Percentiles rank a stretch among this genome's conserved stretches.
phyloP scores from a whole-genome alignment of 1,140 invertebrate species.

The Drosophila funebris region DNA sequence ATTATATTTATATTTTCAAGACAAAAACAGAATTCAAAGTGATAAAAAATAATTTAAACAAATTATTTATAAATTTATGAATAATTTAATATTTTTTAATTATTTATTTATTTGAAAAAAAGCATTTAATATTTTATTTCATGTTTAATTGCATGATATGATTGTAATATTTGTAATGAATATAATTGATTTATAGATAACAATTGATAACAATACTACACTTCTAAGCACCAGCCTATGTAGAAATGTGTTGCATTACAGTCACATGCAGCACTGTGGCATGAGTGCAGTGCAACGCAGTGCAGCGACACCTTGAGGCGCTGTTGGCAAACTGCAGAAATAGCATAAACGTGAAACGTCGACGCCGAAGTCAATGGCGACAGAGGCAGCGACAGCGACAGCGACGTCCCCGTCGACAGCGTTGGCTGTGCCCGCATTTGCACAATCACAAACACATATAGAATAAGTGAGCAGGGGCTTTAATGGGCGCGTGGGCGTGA shows the following conservation, averaged over 20 bases:
- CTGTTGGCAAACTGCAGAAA: slow-evolving; percentile 74
- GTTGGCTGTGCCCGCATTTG: slow-evolving; percentile 45
- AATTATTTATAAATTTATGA: too few species aligned
- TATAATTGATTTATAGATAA: neutral
- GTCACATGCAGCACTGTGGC: slow-evolving; percentile 6
- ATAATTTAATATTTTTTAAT: too few species aligned
- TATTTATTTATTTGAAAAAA: too few species aligned
- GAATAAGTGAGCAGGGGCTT: slow-evolving; percentile 28
- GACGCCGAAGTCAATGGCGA: slow-evolving; percentile 3
- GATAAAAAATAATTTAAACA: too few species aligned
- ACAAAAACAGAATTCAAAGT: neutral
- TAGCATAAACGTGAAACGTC: slow-evolving; percentile 64
- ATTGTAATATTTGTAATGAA: neutral
- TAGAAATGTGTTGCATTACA: slow-evolving; percentile 1
- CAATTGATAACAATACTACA: neutral
- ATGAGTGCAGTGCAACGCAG: slow-evolving; percentile 28
- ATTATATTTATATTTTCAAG: neutral
- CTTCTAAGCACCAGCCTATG: slow-evolving; percentile 15
- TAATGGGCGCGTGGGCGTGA: slow-evolving; percentile 37
- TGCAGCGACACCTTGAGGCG: slow-evolving; percentile 72
- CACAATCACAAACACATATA: slow-evolving; percentile 54
- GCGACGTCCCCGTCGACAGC: neutral
- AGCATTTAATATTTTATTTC: neutral
- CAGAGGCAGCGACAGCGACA: slow-evolving; percentile 3
- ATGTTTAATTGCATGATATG: too few species aligned